Conservation (phyloP, 2,797 vertebrate species). For the Protonibea diacanthus region DNA sequence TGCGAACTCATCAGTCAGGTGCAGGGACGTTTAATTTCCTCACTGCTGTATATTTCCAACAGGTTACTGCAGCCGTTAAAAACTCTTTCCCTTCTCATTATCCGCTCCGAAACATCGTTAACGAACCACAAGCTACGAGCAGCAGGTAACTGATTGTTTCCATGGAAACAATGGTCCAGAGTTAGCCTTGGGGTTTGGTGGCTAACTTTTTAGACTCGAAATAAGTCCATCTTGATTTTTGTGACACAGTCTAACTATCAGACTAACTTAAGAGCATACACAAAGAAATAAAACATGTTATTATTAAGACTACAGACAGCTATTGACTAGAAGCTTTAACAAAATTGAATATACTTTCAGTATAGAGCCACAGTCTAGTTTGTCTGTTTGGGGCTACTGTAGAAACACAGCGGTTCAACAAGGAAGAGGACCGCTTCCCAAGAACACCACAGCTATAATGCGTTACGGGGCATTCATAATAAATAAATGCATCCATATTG, state of each 20-base stretch:
- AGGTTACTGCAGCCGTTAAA: background rate
- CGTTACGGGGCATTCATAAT: too few species aligned
- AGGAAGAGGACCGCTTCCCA: too few species aligned
- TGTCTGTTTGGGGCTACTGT: too few species aligned
- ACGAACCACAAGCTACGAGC: background rate
- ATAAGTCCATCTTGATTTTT: background rate
- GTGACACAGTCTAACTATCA: background rate
- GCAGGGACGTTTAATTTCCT: background rate
- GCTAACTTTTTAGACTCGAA: background rate
- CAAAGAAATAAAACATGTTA: background rate
- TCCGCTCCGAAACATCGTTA: background rate
- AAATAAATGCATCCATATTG: too few species aligned
- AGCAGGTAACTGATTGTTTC: background rate
- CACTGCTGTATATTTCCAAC: background rate
- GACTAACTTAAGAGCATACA: background rate
- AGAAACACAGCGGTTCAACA: too few species aligned
- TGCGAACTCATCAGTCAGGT: background rate
- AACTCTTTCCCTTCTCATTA: background rate
- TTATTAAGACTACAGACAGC: background rate
- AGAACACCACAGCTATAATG: too few species aligned
- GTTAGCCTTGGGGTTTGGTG: too few species aligned
- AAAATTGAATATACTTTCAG: background rate
- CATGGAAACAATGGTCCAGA: background rate
- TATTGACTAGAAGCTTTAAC: background rate
- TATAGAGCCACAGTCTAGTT: too few species aligned